Base-by-base conservation (phyloP, 2,797 vertebrate species). In the Sebastolobus alascanus region DNA sequence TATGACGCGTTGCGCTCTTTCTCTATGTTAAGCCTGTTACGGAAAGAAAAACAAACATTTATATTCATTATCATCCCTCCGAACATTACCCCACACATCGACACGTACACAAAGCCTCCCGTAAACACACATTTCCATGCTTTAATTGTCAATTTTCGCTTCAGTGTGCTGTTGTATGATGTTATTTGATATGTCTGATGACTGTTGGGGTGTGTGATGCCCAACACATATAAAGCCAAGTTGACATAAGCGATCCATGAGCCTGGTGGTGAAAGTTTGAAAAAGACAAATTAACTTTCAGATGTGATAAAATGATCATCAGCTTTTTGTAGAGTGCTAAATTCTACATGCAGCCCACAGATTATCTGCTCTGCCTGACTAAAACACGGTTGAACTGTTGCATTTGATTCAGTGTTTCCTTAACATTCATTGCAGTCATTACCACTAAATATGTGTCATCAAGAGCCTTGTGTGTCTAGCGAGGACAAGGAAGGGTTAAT, bases 191-290 rank as follows among this genome's bases (percentile, higher is more conserved):
- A 20, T 20, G 4, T 37, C 4, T 75, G 22, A 63, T 64, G 31
- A 18, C 55, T 50, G 13, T 29, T 29, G 27, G 20, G 8, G 10
- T 14, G 6, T 56, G 35, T 68, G 63, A 52, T 27, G 9, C 14
- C 56, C 13, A 20, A 31, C 3, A 20, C 1, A 43, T 46, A 18
- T 70, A 11, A 11, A 12, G 25, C 8, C 2, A 20, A 22, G 25
- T 29, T 46, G 13, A 14, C 11, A 43, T 66, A 66, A 77, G 71
- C 46, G 11, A 77, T 77, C 12, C 0, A 10, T 72, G 63, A 78
- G 63, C 33, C 43, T 35, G 27, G 8, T 5, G 1, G 22, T 27
- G 38, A 56, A 37, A 29, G 38, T 63, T 52, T 52, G 4, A 43
- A 59, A 75, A 63, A 61, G 18, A 55, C 22, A 54, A 66, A 68